Percentiles rank a stretch among this genome's conserved stretches.
Evolutionary conservation across 2,797 vertebrate genomes (phyloP).

Genomic region (Glyptemys insculpta): DNA sequence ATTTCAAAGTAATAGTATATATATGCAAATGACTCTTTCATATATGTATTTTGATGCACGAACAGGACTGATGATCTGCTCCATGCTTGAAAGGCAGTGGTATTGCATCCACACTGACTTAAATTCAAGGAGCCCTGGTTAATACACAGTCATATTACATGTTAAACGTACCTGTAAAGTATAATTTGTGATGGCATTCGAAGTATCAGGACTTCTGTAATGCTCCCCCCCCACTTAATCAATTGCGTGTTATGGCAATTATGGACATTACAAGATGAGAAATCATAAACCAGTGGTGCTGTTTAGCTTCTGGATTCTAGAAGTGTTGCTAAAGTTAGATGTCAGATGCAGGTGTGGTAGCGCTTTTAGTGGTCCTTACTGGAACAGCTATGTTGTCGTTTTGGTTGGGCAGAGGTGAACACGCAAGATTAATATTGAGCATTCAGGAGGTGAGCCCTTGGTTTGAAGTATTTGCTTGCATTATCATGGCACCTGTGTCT

Average conservation of each 20-base stretch:
- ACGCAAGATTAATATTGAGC: background rate
- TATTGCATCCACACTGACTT: background rate
- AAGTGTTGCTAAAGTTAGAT: background rate
- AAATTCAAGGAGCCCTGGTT: accelerated
- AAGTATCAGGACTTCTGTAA: accelerated
- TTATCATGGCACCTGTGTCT: background rate
- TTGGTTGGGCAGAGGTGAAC: background rate
- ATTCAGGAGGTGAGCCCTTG: background rate
- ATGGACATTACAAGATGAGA: background rate
- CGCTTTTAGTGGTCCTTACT: background rate
- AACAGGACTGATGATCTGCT: background rate
- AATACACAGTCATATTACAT: accelerated
- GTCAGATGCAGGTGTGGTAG: background rate
- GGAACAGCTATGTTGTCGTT: background rate
- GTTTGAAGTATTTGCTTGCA: background rate
- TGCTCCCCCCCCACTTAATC: accelerated
- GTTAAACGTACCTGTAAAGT: background rate
- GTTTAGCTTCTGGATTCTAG: background rate
- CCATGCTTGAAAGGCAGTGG: accelerated
- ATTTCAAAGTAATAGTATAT: background rate
- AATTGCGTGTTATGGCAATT: accelerated
- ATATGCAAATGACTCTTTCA: background rate
- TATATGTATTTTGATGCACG: background rate
- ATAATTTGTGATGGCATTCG: background rate
- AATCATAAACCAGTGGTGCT: background rate